Evolutionary conservation across 2,888 invertebrate species (phyloP).

Genomic region (Serripes groenlandicus): DNA sequence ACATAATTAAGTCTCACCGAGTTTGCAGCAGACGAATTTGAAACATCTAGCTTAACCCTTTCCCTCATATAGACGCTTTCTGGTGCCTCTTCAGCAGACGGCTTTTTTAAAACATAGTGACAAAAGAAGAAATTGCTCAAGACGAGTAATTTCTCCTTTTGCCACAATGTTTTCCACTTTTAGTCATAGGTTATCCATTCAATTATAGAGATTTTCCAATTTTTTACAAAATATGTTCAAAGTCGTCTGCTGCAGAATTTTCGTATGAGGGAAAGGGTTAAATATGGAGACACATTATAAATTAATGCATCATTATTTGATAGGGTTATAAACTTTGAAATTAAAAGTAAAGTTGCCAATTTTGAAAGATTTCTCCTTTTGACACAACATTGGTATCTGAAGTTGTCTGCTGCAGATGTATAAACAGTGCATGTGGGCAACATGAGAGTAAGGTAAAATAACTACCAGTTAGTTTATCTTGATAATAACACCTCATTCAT

Average conservation of each 20-base stretch:
- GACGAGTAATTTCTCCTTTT: neutral
- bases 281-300: no score
- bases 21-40: no score
- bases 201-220: no score
- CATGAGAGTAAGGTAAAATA: no score
- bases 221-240: no score
- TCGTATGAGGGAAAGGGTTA: no score
- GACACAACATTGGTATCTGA: neutral
- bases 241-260: no score
- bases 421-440: no score
- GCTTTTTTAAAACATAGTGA: neutral
- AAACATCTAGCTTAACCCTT: neutral
- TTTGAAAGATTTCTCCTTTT: neutral
- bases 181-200: no score
- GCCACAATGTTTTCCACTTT: neutral
- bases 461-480: no score
- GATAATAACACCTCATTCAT: no score
- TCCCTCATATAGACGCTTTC: neutral
- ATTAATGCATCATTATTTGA: neutral
- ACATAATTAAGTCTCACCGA: no score
- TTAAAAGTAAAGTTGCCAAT: neutral
- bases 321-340: neutral
- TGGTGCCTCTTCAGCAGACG: neutral
- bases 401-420: neutral
- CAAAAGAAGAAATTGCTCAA: neutral